These are phyloP conservation scores for Bugula neritina DNA, from an alignment of 2,888 invertebrate species.

Conservation along the genomic window DNA sequence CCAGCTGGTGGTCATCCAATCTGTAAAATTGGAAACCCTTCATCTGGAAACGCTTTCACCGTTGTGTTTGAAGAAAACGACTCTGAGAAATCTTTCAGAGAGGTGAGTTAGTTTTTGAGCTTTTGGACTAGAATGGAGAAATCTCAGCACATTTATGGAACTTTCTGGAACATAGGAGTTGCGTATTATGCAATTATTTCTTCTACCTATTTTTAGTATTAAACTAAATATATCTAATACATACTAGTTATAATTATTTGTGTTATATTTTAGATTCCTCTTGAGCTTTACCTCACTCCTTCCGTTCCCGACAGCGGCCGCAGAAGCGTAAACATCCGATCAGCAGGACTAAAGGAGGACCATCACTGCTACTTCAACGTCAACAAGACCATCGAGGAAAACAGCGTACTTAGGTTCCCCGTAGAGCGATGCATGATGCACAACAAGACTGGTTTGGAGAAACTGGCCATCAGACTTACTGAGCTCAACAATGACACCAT, in stretches of 20 bases:
- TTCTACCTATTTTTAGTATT: too few species aligned
- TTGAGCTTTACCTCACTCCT: slow-evolving; percentile 16
- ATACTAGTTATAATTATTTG: too few species aligned
- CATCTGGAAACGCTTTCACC: slow-evolving; percentile 22
- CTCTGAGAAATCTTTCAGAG: slow-evolving; percentile 23
- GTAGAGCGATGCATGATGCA: slow-evolving; percentile 23
- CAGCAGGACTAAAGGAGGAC: background rate
- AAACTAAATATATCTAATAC: too few species aligned
- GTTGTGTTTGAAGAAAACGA: slow-evolving; percentile 25
- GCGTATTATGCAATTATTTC: too few species aligned
- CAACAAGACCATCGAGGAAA: slow-evolving; percentile 19
- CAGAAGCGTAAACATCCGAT: slow-evolving; percentile 16
- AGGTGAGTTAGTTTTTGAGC: background rate
- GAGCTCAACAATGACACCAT: slow-evolving; percentile 25
- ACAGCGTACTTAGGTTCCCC: slow-evolving; percentile 1
- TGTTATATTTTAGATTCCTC: slow-evolving; percentile 2
- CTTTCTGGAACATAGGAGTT: too few species aligned
- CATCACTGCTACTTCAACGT: slow-evolving; percentile 25
- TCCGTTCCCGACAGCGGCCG: slow-evolving; percentile 5
- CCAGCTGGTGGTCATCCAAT: background rate
- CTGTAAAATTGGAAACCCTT: slow-evolving; percentile 22
- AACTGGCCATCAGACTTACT: slow-evolving; percentile 11
- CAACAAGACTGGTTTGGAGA: slow-evolving; percentile 24
- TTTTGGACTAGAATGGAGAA: too few species aligned
- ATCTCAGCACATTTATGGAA: too few species aligned